Evolutionary conservation across 1,140 invertebrate genomes (phyloP), one percentile per base, ranked within the genome.

Genomic region (Spodoptera litura): DNA sequence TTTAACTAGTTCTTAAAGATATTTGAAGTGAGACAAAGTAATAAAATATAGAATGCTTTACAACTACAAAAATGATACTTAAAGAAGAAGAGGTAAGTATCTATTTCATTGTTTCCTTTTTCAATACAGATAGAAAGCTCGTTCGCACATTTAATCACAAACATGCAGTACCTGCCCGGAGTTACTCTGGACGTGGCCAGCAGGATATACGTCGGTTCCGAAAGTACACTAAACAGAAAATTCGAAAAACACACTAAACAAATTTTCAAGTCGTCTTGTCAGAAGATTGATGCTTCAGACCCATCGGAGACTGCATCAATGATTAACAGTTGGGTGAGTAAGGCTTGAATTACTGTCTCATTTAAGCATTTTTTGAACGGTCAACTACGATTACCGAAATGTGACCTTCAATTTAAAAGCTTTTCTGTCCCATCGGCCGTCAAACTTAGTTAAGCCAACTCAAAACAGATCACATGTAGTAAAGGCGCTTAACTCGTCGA

Each of bases 301-400:
- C 76, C 87, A 8, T 58, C 38, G 0, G 55, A 78, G 31, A 82
- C 84, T 15, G 81, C 82, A 1, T 74, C 83, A 10, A 44, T 35
- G 64, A 89, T 91, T 61, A 91, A 91, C 73, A 55, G 53, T 9
- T 91, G 88, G 89, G 90, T 91, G 85, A 87, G 80, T 59, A 64
- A 25, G 31, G 12, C 20, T 25, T 52, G 5, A 13, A 27, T 8
- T 0, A 44, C 6, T 9, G 38, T 6, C 38, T 3, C 31, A 31
- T 31, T 31, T 31, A 31, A 4, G 3, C 31, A 31, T 31, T 31
- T 1, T 20, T 31, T 31, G 31, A 31, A 4, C 4, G 3, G 3
- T 31, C 4, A 0, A 31, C 4, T 31, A 5, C 31, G 31, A 31
- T 31, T 31, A 0, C 31, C 4, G 31, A 31, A 31, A 31, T 31